Base-by-base conservation (phyloP, 1,140 invertebrate species). In the Rhizoglyphus robini region DNA sequence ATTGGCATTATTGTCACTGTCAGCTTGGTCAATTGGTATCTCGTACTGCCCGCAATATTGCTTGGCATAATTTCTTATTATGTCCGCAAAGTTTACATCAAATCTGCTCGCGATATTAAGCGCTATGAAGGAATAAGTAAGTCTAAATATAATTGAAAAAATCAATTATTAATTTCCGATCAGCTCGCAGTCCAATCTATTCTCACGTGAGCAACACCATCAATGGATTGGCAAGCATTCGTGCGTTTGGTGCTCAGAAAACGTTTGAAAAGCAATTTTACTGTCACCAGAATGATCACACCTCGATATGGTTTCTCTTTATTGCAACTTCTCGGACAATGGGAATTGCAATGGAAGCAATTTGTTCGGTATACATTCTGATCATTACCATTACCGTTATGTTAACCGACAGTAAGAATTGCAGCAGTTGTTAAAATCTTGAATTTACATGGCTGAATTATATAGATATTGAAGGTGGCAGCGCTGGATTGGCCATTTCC, bases 81-180 rank as follows among this genome's bases (percentile, higher is more conserved):
- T 18, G 29, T 23, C 41, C 75, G 89, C 38, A 77, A 79, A 61
- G 84, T 90, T 73, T 95, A 93, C 74, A 76, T 96, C 23, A 79
- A 79, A 30, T 87, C 89, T 0, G 88, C 87, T 27, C 79, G 89
- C 63, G 88, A 86, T 76, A 80, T 94, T n/a, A 93, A 94, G 76
- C 81, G 90, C 66, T 79, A 93, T 64, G 90, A 95, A 80, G 88
- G 85, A 73, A 83, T 86, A 73, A 27, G 78, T 0, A 67, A 78
- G 13, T 82, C 79, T 38, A 80, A 77, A 11, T 78, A 82, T 34
- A 82, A 78, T 67, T 77, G 75, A 23, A 78, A 81, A 77, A 18
- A 41, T 41, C 18, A 41, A 41, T 41, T 41, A 18, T 11, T 41
- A 8, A 41, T 11, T 41, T 41, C 36, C 36, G n/a, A n/a, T 41